phyloP scores from a whole-genome alignment of 2,113 vertebrate genomes.

The Thalassarche chlororhynchos region DNA sequence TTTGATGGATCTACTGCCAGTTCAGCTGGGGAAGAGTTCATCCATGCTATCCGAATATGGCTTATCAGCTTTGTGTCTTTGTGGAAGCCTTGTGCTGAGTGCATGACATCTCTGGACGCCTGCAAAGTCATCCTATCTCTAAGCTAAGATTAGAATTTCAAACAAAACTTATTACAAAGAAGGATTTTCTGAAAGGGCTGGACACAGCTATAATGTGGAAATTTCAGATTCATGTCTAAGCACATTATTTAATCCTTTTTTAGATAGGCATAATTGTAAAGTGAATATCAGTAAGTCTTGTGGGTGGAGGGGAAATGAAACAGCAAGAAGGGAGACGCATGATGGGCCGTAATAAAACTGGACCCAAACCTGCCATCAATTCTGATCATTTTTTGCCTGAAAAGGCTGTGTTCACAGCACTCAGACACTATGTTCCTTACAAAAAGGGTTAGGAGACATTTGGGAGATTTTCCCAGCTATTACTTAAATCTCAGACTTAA shows the following conservation, averaged over 20 bases:
- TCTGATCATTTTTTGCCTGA: conserved; percentile 13
- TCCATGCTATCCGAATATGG: neutral
- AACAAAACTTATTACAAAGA: conserved; percentile 33
- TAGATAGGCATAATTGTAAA: conserved; percentile 7
- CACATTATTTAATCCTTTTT: neutral
- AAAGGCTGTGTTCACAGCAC: conserved; percentile 25
- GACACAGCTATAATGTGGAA: neutral
- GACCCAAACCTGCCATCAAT: neutral
- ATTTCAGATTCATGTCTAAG: conserved; percentile 15
- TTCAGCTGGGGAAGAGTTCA: conserved; percentile 32
- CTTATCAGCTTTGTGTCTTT: conserved; percentile 37
- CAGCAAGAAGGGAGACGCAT: neutral
- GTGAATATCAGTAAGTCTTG: neutral
- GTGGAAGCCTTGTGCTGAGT: neutral
- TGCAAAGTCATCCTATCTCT: conserved; percentile 44
- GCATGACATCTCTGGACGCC: conserved; percentile 11
- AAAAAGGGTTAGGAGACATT: neutral
- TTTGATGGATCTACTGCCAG: conserved; percentile 52
- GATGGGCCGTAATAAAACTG: neutral
- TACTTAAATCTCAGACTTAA: conserved; percentile 19
- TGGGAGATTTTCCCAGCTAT: conserved; percentile 45
- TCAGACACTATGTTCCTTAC: conserved; percentile 11
- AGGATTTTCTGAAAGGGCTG: conserved; percentile 33
- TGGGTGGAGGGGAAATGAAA: neutral
- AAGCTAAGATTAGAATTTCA: conserved; percentile 55